Evolutionary conservation across 2,888 invertebrate genomes (phyloP).

Genomic region (Tinea pellionella): DNA sequence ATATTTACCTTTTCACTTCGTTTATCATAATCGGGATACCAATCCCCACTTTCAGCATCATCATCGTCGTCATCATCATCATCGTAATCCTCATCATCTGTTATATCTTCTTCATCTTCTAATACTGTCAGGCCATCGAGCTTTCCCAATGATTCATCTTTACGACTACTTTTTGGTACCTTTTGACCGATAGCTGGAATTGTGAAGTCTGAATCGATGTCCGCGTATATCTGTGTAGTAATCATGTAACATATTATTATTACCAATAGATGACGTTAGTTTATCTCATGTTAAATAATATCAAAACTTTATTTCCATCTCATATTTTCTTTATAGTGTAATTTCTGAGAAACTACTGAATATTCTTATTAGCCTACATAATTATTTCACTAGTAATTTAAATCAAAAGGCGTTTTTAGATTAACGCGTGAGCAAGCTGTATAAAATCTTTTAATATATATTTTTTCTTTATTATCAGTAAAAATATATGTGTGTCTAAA

Average conservation of each 20-base stretch:
- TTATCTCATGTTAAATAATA: no score
- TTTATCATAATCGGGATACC: constrained; percentile 49
- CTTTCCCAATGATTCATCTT: constrained; percentile 38
- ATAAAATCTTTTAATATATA: no score
- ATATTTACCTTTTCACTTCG: constrained; percentile 45
- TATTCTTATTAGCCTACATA: no score
- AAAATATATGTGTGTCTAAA: no score
- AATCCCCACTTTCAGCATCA: constrained; percentile 52
- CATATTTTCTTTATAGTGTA: no score
- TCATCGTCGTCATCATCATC: constrained; percentile 31
- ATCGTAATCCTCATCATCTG: constrained; percentile 36
- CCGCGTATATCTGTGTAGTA: constrained; percentile 46
- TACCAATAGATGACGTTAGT: no score
- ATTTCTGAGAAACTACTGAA: no score
- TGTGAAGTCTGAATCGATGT: constrained; percentile 35
- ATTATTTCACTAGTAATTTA: no score
- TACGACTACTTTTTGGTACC: constrained; percentile 23
- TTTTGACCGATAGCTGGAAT: constrained; percentile 25
- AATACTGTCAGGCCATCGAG: constrained; percentile 48
- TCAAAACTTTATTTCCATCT: no score
- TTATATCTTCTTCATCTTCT: constrained; percentile 41
- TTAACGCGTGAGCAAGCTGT: no score
- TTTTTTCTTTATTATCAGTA: no score
- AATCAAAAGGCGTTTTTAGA: no score
- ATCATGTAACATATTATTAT: neutral